A percentile compares a stretch with the other conserved stretches of the same genome.
Conservation (phyloP, 2,113 vertebrate genomes). For the Turnix velox region DNA sequence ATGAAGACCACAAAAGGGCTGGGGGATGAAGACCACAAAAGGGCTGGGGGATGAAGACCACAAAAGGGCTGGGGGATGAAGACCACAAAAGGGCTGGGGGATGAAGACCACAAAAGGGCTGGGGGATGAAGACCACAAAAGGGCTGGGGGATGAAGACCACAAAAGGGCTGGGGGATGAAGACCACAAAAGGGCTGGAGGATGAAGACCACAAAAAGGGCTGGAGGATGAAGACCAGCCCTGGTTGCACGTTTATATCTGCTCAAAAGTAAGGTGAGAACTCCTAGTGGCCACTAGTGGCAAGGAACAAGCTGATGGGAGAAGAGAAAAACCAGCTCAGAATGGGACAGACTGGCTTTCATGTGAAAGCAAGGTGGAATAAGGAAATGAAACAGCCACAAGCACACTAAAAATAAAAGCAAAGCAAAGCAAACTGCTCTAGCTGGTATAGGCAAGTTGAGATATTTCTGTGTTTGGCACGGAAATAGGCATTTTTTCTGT, state of each 20-base stretch:
- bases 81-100: not conserved
- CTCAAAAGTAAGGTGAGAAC: not conserved
- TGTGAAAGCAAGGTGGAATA: not conserved
- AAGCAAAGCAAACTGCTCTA: not conserved
- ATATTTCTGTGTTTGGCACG: not conserved
- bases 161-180: not conserved
- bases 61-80: not conserved
- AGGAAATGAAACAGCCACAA: not conserved
- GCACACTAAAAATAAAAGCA: not conserved
- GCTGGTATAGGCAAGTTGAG: not conserved
- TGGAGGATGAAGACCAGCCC: not conserved
- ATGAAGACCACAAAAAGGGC: not conserved
- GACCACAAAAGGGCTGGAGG: not conserved
- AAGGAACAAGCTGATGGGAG: not conserved
- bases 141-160: not conserved
- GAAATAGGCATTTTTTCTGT: not conserved
- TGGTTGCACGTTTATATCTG: not conserved
- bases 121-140: not conserved
- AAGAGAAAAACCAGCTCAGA: not conserved
- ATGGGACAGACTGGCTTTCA: not conserved
- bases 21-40: not conserved
- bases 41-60: not conserved
- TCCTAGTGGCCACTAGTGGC: not conserved
- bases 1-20: not conserved
- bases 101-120: not conserved